Evolutionary conservation across 2,888 invertebrate genomes (phyloP).

Genomic region (Agriopis aurantiaria): DNA sequence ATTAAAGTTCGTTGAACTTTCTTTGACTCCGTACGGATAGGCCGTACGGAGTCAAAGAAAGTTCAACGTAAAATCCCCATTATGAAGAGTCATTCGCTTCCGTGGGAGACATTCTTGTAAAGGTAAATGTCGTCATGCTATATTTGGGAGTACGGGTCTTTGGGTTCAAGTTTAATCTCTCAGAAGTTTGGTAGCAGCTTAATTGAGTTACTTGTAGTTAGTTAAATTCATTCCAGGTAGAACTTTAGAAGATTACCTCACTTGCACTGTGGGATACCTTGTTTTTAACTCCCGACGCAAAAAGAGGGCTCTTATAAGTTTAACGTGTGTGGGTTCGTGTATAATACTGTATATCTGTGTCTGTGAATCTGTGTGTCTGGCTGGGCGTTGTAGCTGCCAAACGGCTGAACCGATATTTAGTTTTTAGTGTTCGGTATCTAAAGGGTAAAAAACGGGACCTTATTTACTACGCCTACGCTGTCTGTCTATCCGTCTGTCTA

Average conservation of each 20-base stretch:
- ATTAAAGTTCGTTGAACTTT: constrained; percentile 18
- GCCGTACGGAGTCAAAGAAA: neutral
- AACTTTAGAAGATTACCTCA: constrained; percentile 5
- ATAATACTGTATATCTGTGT: no score
- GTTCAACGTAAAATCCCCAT: constrained; percentile 13
- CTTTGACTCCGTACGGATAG: neutral
- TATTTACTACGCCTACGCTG: no score
- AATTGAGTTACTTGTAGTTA: constrained; percentile 24
- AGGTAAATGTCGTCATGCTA: constrained; percentile 12
- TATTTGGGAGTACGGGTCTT: constrained; percentile 19
- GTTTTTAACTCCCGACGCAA: no score
- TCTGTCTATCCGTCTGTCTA: no score
- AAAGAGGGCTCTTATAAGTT: no score
- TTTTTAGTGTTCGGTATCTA: no score
- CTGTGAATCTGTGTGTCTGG: no score
- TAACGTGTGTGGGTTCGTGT: no score
- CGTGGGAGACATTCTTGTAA: constrained; percentile 15
- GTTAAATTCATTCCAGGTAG: constrained; percentile 10
- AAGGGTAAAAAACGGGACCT: no score
- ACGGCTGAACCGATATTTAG: no score
- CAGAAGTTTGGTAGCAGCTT: constrained; percentile 21
- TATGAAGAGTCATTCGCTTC: constrained; percentile 12
- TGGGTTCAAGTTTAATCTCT: constrained; percentile 17
- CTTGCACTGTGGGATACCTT: neutral
- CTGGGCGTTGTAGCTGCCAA: no score